Conservation (phyloP, 2,888 invertebrate species). For the Pristionchus arcanus region DNA sequence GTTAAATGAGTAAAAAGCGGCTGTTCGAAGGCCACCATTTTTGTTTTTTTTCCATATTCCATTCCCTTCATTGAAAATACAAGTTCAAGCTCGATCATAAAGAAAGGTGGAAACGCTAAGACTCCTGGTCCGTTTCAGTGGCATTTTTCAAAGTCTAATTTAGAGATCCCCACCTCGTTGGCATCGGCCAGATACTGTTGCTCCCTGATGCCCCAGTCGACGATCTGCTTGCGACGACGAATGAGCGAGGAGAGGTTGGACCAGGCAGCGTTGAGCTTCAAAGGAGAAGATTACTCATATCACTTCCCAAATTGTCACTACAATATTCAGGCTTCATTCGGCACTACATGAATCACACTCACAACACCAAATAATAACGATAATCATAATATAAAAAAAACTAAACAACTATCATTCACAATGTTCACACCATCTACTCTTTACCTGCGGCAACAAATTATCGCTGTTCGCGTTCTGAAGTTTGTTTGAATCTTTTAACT, state of each 20-base stretch:
- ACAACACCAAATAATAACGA: neutral
- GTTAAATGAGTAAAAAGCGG: no score
- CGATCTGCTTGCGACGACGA: slow-evolving; percentile 64
- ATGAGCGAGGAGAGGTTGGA: slow-evolving; percentile 78
- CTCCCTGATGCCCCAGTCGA: slow-evolving; percentile 89
- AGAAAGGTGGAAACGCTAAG: no score
- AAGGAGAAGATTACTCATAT: neutral
- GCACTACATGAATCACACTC: neutral
- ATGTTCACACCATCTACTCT: neutral
- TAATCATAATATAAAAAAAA: neutral
- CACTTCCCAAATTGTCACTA: neutral
- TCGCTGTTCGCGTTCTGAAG: neutral
- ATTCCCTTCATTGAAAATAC: no score
- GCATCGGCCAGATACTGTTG: slow-evolving; percentile 85
- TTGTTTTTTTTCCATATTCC: no score
- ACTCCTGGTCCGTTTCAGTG: no score
- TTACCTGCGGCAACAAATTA: neutral
- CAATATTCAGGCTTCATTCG: neutral
- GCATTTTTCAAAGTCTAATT: no score
- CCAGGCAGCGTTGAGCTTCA: slow-evolving; percentile 79
- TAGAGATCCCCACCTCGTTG: slow-evolving; percentile 64
- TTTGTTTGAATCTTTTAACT: neutral
- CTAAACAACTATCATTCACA: neutral
- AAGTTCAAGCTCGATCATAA: no score
- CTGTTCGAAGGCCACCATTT: no score